Evolutionary conservation across 2,797 vertebrate species (phyloP).

Genomic region (Acipenser transmontanus): DNA sequence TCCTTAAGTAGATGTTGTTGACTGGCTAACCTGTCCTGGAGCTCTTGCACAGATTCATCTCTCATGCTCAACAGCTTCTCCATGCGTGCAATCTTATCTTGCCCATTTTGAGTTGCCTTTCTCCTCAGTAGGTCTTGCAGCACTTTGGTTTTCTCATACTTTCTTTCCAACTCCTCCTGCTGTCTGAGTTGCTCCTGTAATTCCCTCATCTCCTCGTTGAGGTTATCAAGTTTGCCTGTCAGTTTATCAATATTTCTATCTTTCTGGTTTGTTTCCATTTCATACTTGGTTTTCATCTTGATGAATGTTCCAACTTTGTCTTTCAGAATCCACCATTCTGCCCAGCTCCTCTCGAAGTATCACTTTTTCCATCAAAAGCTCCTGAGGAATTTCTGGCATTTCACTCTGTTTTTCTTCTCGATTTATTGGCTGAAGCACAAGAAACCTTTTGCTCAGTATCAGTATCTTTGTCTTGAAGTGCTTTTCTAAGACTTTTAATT

Average conservation of each 20-base stretch:
- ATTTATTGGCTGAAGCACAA: not conserved
- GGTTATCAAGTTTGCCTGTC: not conserved
- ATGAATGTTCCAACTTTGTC: conserved; percentile 5
- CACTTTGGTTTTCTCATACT: conserved; percentile 7
- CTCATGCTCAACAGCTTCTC: conserved; percentile 18
- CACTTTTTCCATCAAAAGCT: not conserved
- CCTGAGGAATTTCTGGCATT: not conserved
- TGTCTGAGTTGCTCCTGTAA: not conserved
- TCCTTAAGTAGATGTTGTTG: conserved; percentile 17
- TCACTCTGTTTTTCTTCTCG: not conserved
- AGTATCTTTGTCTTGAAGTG: not conserved
- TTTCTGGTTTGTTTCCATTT: conserved; percentile 7
- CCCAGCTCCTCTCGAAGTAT: not conserved
- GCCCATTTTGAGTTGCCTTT: conserved; percentile 1
- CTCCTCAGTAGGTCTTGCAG: conserved; percentile 6
- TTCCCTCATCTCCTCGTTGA: not conserved
- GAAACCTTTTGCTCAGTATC: not conserved
- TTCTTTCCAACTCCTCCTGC: conserved; percentile 9
- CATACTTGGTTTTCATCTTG: conserved; percentile 10
- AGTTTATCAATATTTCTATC: conserved; percentile 3
- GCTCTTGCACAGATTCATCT: conserved; percentile 12
- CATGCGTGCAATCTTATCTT: conserved; percentile 18
- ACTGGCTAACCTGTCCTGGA: conserved; percentile 10
- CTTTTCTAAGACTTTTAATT: conserved; percentile 1
- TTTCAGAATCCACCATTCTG: conserved; percentile 2